Evolutionary conservation across 2,797 vertebrate genomes (phyloP).

Genomic region (Selene dorsalis): DNA sequence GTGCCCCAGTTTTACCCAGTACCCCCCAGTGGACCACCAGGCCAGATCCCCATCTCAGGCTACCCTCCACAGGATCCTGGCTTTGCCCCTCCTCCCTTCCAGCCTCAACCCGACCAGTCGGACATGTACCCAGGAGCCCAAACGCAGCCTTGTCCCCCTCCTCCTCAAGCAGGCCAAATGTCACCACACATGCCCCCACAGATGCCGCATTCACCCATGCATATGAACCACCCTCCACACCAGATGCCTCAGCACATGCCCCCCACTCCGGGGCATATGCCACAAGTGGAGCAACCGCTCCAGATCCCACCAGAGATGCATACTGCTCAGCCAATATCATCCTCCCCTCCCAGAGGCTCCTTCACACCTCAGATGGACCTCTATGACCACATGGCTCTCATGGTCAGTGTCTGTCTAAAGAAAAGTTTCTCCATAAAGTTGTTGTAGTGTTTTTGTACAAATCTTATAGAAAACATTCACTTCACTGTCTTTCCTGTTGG

Average conservation of each 20-base stretch:
- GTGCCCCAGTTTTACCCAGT: constrained; percentile 85
- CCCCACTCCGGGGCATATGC: constrained; percentile 76
- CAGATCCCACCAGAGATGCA: constrained; percentile 54
- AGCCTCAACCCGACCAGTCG: constrained; percentile 73
- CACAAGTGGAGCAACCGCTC: constrained; percentile 39
- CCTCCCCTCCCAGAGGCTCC: constrained; percentile 73
- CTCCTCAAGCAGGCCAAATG: constrained; percentile 67
- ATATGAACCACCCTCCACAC: constrained; percentile 63
- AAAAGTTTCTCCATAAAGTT: background rate
- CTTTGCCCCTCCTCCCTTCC: constrained; percentile 75
- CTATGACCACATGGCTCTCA: constrained; percentile 88
- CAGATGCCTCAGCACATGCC: constrained; percentile 74
- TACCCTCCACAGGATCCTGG: constrained; percentile 67
- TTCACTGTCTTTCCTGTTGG: constrained; percentile 21
- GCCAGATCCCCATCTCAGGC: constrained; percentile 67
- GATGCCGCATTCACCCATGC: constrained; percentile 71
- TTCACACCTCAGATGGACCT: constrained; percentile 88
- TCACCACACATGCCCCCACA: constrained; percentile 71
- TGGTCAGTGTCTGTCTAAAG: constrained; percentile 75
- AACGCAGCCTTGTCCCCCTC: constrained; percentile 54
- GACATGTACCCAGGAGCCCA: constrained; percentile 75
- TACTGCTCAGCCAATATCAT: constrained; percentile 46
- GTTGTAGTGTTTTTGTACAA: background rate
- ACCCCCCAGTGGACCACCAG: constrained; percentile 70
- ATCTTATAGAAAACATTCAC: constrained; percentile 3